Evolutionary conservation across 2,797 vertebrate genomes (phyloP).

Genomic region (Telmatherina bonti): DNA sequence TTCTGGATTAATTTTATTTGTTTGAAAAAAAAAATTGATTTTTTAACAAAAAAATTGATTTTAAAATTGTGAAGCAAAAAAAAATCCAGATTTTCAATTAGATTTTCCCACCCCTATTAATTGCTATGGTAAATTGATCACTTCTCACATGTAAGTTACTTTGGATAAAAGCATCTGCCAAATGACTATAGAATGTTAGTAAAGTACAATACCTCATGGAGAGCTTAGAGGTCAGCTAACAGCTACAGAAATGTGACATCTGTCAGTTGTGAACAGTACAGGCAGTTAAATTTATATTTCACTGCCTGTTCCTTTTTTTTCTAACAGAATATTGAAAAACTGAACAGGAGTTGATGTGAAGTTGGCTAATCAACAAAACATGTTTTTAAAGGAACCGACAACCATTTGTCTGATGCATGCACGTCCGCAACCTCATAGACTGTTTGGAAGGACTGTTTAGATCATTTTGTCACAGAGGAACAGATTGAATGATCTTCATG

Average conservation of each 20-base stretch:
- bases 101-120: too few relatives aligned
- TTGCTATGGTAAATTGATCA: too few relatives aligned
- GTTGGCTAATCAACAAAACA: background rate
- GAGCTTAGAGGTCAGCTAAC: background rate
- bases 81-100: too few relatives aligned
- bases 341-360: background rate
- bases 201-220: background rate
- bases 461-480: background rate
- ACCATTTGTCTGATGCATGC: background rate
- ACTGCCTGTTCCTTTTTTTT: background rate
- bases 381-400: background rate
- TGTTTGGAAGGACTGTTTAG: background rate
- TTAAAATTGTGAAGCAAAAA: too few relatives aligned
- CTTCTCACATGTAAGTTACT: too few relatives aligned
- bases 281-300: background rate
- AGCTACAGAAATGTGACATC: background rate
- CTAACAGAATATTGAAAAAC: background rate
- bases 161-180: too few relatives aligned
- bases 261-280: background rate
- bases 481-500: background rate
- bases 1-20: too few relatives aligned
- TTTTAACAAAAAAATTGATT: too few relatives aligned
- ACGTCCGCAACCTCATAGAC: background rate
- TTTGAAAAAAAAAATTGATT: too few relatives aligned
- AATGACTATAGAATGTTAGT: too few relatives aligned